Percentiles rank a stretch among this genome's conserved stretches.
phyloP scores from a whole-genome alignment of 2,113 vertebrate species.

The Alethe diademata region DNA sequence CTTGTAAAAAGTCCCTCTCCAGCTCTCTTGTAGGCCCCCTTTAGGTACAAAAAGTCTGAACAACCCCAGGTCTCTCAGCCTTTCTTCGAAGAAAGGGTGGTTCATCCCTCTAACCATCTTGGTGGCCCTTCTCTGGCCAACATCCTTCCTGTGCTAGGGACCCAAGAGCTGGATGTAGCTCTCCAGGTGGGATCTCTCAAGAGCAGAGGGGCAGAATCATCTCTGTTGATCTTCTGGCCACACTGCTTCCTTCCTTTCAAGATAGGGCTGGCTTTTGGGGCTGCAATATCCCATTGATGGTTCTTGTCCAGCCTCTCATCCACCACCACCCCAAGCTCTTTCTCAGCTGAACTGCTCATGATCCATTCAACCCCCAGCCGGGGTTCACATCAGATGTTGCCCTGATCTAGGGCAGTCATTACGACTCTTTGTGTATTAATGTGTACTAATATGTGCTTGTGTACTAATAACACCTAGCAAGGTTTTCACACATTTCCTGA shows the following conservation, averaged over 20 bases:
- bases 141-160: neutral
- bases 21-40: neutral
- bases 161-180: neutral
- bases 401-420: neutral
- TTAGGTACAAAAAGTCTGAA: neutral
- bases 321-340: neutral
- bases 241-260: neutral
- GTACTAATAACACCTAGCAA: neutral
- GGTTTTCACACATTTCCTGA: neutral
- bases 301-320: neutral
- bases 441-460: neutral
- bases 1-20: neutral
- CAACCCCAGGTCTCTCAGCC: neutral
- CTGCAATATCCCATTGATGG: too few relatives aligned
- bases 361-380: too few relatives aligned
- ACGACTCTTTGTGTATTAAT: neutral
- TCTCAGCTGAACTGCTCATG: neutral
- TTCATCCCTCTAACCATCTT: neutral
- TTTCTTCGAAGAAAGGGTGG: neutral
- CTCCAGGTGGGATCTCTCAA: fast-evolving
- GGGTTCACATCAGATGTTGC: neutral
- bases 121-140: too few relatives aligned
- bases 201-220: neutral
- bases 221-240: neutral
- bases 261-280: neutral